These are phyloP conservation scores for Pontoporia blainvillei DNA, from an alignment of 2,113 vertebrate genomes.

Conservation along the genomic window DNA sequence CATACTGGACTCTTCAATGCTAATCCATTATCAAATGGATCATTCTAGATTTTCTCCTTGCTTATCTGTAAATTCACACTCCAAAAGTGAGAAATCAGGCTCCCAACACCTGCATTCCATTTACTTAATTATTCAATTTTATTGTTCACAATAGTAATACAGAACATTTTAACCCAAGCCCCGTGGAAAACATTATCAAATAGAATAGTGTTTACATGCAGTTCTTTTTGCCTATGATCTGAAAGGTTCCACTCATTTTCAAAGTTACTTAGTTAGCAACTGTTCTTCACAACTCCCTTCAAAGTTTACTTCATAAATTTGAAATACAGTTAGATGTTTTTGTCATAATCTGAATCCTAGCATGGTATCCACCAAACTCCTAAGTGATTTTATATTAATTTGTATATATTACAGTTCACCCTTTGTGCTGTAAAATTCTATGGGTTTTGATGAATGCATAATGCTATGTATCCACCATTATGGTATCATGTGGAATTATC, in stretches of 20 bases:
- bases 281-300: background rate
- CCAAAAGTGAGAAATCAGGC: background rate
- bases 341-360: background rate
- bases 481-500: background rate
- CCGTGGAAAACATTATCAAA: no score
- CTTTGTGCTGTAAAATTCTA: background rate
- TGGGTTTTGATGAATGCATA: background rate
- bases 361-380: background rate
- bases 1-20: background rate
- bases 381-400: background rate
- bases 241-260: background rate
- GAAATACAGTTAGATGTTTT: background rate
- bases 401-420: background rate
- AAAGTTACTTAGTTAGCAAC: background rate
- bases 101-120: background rate
- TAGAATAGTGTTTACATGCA: no score
- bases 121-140: background rate
- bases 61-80: background rate
- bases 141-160: background rate
- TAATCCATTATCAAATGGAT: background rate
- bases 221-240: no score
- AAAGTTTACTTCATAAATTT: no score
- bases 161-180: background rate
- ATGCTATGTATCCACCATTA: background rate
- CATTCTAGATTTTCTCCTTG: background rate